These are phyloP conservation scores for Scatophagus argus DNA, from an alignment of 2,113 vertebrate species.

Conservation along the genomic window DNA sequence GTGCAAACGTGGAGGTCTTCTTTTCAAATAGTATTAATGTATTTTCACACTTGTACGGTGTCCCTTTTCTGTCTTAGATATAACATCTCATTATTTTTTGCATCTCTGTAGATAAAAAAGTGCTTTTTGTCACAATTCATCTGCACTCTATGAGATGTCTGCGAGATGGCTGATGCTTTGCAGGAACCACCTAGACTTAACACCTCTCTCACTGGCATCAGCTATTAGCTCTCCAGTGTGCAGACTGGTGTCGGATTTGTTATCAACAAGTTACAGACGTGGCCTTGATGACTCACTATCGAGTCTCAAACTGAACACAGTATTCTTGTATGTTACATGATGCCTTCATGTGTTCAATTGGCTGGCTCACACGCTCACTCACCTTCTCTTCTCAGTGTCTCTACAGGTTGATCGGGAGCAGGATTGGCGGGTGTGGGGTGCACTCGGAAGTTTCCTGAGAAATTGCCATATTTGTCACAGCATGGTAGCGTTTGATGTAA, in stretches of 20 bases:
- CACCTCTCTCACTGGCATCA: slow-evolving; percentile 19
- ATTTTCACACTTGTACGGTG: not conserved
- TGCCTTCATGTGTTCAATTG: not conserved
- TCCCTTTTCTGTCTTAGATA: not conserved
- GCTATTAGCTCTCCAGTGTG: not conserved
- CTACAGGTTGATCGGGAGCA: slow-evolving; percentile 69
- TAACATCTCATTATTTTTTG: not conserved
- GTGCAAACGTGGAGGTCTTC: not conserved
- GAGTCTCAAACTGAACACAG: not conserved
- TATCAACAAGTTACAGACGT: not conserved
- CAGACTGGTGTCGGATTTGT: slow-evolving; percentile 4
- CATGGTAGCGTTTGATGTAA: not conserved
- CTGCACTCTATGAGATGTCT: not conserved
- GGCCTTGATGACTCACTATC: not conserved
- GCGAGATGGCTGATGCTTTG: not conserved
- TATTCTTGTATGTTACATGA: not conserved
- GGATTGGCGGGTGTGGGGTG: slow-evolving; percentile 75
- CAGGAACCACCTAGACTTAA: slow-evolving; percentile 3
- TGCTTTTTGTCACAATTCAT: not conserved
- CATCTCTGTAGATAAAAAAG: slow-evolving; percentile 13
- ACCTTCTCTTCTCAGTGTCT: slow-evolving; percentile 81
- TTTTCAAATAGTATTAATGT: not conserved
- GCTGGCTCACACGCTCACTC: slow-evolving; percentile 16
- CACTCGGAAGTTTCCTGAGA: slow-evolving; percentile 82
- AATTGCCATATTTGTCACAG: not conserved